A percentile compares a stretch with the other conserved stretches of the same genome.
Conservation (phyloP, 92 coral and sea anemone species). For the Galaxea fascicularis region DNA sequence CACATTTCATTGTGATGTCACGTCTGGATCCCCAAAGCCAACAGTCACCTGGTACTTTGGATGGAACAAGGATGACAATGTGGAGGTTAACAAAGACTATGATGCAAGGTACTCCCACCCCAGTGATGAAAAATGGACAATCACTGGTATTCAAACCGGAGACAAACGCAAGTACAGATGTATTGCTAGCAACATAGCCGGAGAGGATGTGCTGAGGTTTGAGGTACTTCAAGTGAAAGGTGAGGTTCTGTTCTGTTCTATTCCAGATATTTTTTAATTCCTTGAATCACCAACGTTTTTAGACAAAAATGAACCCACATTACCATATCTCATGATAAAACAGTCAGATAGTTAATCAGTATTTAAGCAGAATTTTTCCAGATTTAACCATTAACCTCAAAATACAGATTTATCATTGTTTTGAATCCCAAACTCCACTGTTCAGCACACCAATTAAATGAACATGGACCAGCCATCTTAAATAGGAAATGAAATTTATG, state of each 20-base stretch:
- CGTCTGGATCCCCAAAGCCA: slow-evolving; percentile 54
- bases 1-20: slow-evolving; percentile 33
- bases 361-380: too few relatives aligned
- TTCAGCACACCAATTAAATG: too few relatives aligned
- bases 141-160: not conserved
- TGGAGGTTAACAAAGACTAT: not conserved
- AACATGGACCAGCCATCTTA: too few relatives aligned
- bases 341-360: too few relatives aligned
- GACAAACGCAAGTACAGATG: slow-evolving; percentile 45
- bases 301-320: too few relatives aligned
- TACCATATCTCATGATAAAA: too few relatives aligned
- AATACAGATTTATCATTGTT: too few relatives aligned
- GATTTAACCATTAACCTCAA: too few relatives aligned
- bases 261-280: too few relatives aligned
- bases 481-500: too few relatives aligned
- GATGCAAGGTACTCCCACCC: slow-evolving; percentile 22
- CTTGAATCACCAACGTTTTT: too few relatives aligned
- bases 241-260: not conserved
- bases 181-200: slow-evolving; percentile 67
- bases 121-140: slow-evolving; percentile 6
- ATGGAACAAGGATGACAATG: not conserved
- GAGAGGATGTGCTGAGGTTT: slow-evolving; percentile 27
- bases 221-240: slow-evolving; percentile 50
- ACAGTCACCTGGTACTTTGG: slow-evolving; percentile 48
- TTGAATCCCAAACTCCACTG: too few relatives aligned